Percentiles rank a stretch among this genome's conserved stretches.
Evolutionary conservation across 2,888 invertebrate genomes (phyloP).

Genomic region (Caenorhabditis drosophilae): DNA sequence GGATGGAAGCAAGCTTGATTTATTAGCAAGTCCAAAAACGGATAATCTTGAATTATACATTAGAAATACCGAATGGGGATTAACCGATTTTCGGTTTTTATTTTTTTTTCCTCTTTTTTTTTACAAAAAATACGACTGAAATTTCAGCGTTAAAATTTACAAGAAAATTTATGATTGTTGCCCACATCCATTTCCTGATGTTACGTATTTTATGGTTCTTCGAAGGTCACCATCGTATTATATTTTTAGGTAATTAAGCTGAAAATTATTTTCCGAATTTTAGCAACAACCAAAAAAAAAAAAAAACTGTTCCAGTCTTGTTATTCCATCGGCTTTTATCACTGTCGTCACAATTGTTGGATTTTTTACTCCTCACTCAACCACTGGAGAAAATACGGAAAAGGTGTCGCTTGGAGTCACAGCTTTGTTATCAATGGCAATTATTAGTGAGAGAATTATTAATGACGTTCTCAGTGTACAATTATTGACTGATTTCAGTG

Average conservation of each 20-base stretch:
- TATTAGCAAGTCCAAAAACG: constrained; percentile 52
- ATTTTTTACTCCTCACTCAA: constrained; percentile 67
- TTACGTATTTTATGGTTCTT: constrained; percentile 64
- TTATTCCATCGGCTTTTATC: constrained; percentile 66
- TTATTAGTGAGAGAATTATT: constrained; percentile 52
- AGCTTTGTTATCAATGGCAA: constrained; percentile 65
- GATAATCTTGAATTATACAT: constrained; percentile 65
- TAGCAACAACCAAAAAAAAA: too few species aligned
- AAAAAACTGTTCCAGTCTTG: constrained; percentile 50
- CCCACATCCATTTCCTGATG: constrained; percentile 63
- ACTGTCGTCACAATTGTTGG: constrained; percentile 68
- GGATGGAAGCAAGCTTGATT: constrained; percentile 61
- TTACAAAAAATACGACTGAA: background rate
- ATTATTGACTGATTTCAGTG: constrained; percentile 38
- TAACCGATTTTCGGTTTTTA: constrained; percentile 59
- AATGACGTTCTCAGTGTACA: background rate
- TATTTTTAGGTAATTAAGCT: constrained; percentile 58
- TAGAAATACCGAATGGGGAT: constrained; percentile 64
- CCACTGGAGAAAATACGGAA: constrained; percentile 67
- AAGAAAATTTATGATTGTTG: constrained; percentile 64
- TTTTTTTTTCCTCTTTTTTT: background rate
- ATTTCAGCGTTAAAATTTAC: constrained; percentile 44
- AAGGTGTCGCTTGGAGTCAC: constrained; percentile 67
- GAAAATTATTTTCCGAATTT: too few species aligned
- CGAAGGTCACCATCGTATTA: constrained; percentile 65